Evolutionary conservation across 2,888 invertebrate genomes (phyloP), one percentile per base, ranked within the genome.

Genomic region (Limnephilus lunatus): DNA sequence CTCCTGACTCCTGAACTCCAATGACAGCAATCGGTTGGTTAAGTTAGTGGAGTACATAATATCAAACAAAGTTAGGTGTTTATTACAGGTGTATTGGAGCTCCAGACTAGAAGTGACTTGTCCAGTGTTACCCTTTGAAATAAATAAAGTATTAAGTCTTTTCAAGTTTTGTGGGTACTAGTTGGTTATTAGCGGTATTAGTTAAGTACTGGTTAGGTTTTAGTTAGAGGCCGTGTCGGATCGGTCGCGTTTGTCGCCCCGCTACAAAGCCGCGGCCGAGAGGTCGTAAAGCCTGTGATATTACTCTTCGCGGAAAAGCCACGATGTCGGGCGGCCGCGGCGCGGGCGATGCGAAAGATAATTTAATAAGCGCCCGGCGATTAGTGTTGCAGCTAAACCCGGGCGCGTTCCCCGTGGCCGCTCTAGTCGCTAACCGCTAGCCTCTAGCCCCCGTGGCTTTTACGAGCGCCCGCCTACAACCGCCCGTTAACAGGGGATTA

Each of bases 301-400:
- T 86, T 15, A 30, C 44, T 32, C 86, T 44, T 86, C 68, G 68
- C 68, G n/a, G 86, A 86, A 86, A 35, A 44, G 86, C 48, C 44
- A 2, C 68, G 39, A 0, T 39, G 85, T 44, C 85, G 68, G 68
- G 5, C 44, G 44, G 44, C 44, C 44, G 44, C 44, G 85, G 48
- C n/a, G n/a, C n/a, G n/a, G n/a, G n/a, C 86, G 30, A 86, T 48
- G 86, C 48, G 44, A 86, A n/a, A 86, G 85, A 85, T 44, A 85
- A 85, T 32, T 85, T 35, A 85, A 85, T 85, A 86, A 44, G 86
- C 86, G 86, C 30, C 39, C 14, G 44, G 86, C 48, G 48, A 48
- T 86, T 48, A n/a, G 86, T 44, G 44, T n/a, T 86, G 86, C 86
- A 30, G 25, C 86, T 44, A 44, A 86, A 44, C 85, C 25, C 14